phyloP scores from a whole-genome alignment of 2,113 vertebrate species.

The Pongo pygmaeus region DNA sequence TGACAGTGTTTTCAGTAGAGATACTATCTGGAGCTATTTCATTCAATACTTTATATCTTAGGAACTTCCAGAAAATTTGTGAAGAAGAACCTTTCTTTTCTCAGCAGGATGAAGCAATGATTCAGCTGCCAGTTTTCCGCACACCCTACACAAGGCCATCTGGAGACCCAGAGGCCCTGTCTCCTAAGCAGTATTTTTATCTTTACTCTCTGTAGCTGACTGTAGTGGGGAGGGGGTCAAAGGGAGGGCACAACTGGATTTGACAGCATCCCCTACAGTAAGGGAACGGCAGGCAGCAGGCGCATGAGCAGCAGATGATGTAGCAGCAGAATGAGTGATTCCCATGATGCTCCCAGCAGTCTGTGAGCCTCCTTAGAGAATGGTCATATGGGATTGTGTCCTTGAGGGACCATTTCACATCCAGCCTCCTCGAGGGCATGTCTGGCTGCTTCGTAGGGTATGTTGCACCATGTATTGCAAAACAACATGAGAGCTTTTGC shows the following conservation, averaged over 20 bases:
- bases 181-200: background rate
- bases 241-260: fast-evolving
- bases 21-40: background rate
- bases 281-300: background rate
- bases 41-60: too few species aligned
- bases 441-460: background rate
- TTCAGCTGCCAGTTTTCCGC: background rate
- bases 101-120: too few species aligned
- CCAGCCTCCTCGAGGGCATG: background rate
- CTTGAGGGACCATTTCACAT: background rate
- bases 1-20: background rate
- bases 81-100: background rate
- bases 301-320: background rate
- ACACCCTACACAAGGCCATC: too few species aligned
- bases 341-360: fast-evolving
- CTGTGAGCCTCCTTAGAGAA: background rate
- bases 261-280: background rate
- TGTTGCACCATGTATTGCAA: fast-evolving
- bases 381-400: fast-evolving
- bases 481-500: fast-evolving
- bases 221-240: background rate
- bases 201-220: background rate
- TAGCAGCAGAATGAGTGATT: background rate
- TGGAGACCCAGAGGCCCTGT: background rate
- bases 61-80: too few species aligned